Percentiles rank a stretch among this genome's conserved stretches.
phyloP scores from a whole-genome alignment of 1,140 invertebrate genomes.

The Plutomurus gul region DNA sequence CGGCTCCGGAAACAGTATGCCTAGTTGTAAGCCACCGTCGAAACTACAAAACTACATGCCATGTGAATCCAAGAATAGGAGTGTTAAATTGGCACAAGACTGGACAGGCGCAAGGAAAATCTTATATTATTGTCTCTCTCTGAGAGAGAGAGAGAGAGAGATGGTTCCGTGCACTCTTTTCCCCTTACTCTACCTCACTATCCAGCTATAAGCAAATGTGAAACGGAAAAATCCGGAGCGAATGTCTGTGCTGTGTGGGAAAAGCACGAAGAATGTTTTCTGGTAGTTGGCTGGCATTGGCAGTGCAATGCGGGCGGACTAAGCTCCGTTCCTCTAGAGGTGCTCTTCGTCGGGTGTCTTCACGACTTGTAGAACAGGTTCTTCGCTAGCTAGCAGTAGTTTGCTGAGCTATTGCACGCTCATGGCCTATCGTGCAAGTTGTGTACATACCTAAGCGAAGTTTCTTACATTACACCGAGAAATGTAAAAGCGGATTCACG shows the following conservation, averaged over 20 bases:
- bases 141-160: not conserved
- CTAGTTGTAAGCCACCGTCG: too few relatives aligned
- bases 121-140: not conserved
- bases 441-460: not conserved
- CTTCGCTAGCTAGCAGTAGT: not conserved
- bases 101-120: constrained; percentile 20
- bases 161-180: not conserved
- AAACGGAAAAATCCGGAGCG: constrained; percentile 5
- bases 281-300: constrained; percentile 24
- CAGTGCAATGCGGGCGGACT: constrained; percentile 26
- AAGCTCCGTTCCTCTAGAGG: constrained; percentile 31
- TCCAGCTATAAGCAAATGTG: not conserved
- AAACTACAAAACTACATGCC: not conserved
- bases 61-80: constrained; percentile 24
- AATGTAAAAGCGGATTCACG: constrained; percentile 1
- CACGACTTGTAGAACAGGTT: not conserved
- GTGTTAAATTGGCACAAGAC: constrained; percentile 23
- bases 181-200: not conserved
- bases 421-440: not conserved
- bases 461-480: constrained; percentile 11
- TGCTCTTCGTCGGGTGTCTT: constrained; percentile 32
- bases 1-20: too few relatives aligned
- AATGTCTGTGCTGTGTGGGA: not conserved
- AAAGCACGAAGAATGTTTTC: constrained; percentile 13
- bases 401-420: not conserved